Percentiles rank a stretch among this genome's conserved stretches.
phyloP scores from a whole-genome alignment of 2,888 invertebrate species.

The Scaptomyza cyrtandrae region DNA sequence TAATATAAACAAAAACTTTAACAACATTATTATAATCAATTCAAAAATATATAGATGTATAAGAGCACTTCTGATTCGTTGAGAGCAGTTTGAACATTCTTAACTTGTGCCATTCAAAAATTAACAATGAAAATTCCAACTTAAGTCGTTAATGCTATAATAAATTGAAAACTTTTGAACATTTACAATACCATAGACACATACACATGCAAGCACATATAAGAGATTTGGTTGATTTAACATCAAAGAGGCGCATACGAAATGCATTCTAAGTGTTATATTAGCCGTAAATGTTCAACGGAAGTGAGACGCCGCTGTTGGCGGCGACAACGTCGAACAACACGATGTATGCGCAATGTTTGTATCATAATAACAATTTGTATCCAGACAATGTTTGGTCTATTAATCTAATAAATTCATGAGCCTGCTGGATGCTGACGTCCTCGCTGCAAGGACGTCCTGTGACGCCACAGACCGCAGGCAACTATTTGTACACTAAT shows the following conservation, averaged over 20 bases:
- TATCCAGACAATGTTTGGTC: constrained; percentile 6
- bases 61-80: constrained; percentile 15
- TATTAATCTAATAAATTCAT: constrained; percentile 31
- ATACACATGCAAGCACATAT: neutral
- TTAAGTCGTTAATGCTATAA: constrained; percentile 16
- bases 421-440: constrained; percentile 47
- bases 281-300: constrained; percentile 63
- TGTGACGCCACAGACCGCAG: constrained; percentile 40
- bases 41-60: neutral
- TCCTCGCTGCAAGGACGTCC: constrained; percentile 45
- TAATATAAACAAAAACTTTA: too few relatives aligned
- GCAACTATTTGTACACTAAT: constrained; percentile 69
- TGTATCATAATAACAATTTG: constrained; percentile 20
- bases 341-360: constrained; percentile 61
- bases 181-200: constrained; percentile 17
- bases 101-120: constrained; percentile 6
- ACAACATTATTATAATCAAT: too few relatives aligned
- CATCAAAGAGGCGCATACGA: constrained; percentile 56
- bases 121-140: constrained; percentile 43
- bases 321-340: constrained; percentile 9
- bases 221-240: constrained; percentile 39
- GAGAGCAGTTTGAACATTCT: too few relatives aligned
- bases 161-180: constrained; percentile 17
- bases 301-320: constrained; percentile 52
- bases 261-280: constrained; percentile 73